phyloP scores from a whole-genome alignment of 2,888 invertebrate genomes.

The Hetaerina titia region DNA sequence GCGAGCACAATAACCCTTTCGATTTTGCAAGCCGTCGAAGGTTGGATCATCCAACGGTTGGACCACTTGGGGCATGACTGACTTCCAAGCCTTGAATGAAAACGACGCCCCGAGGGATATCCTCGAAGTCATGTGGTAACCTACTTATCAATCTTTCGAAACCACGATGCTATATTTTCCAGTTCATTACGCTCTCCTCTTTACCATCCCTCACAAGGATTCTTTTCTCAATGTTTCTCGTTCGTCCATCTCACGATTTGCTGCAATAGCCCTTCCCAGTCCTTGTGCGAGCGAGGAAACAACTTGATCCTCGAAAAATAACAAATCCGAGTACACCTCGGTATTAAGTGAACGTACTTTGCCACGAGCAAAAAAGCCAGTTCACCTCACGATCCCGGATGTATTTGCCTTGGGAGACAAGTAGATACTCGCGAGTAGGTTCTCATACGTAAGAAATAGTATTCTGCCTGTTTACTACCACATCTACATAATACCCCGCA shows the following conservation, averaged over 20 bases:
- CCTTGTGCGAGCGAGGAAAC: background rate
- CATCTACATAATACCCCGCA: too few species aligned
- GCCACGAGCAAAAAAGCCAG: too few species aligned
- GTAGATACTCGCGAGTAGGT: too few species aligned
- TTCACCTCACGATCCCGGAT: too few species aligned
- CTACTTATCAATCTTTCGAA: background rate
- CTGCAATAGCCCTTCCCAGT: background rate
- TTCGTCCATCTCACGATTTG: background rate
- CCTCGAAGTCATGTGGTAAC: background rate
- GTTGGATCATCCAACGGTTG: background rate
- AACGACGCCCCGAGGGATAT: background rate
- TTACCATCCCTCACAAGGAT: background rate
- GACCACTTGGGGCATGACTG: background rate
- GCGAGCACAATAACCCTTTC: background rate
- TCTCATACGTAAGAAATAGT: too few species aligned
- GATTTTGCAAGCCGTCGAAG: slow-evolving; percentile 11
- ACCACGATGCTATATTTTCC: background rate
- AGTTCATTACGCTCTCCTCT: background rate
- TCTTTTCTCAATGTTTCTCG: background rate
- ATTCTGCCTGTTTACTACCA: too few species aligned
- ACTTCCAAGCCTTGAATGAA: background rate
- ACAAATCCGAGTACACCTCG: background rate
- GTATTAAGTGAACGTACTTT: too few species aligned
- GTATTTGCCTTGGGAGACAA: too few species aligned
- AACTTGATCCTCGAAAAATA: background rate